These are phyloP conservation scores for Haliaeetus albicilla DNA, from an alignment of 2,797 vertebrate genomes.

Conservation along the genomic window DNA sequence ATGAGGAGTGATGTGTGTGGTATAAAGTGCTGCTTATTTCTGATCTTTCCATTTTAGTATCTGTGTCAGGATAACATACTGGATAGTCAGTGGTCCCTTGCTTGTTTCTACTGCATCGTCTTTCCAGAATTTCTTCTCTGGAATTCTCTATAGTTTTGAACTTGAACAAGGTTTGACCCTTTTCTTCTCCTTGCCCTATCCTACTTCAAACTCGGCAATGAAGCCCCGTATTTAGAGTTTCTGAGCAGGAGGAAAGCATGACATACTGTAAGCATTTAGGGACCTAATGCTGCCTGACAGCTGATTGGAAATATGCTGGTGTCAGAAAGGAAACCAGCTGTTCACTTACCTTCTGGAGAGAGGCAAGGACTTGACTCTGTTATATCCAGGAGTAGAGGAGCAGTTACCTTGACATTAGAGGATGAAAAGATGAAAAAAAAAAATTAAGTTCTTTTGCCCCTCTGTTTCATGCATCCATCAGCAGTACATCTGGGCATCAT, in stretches of 20 bases:
- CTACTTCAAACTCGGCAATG: not conserved
- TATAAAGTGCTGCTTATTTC: not conserved
- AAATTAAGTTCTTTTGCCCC: slow-evolving; percentile 44
- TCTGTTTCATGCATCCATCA: slow-evolving; percentile 2
- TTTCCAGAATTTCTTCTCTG: not conserved
- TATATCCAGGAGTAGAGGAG: not conserved
- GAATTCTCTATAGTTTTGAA: not conserved
- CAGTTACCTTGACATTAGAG: slow-evolving; percentile 29
- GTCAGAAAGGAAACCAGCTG: slow-evolving; percentile 35
- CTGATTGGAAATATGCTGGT: slow-evolving; percentile 12
- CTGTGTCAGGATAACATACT: not conserved
- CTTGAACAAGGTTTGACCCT: not conserved
- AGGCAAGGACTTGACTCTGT: not conserved
- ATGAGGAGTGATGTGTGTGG: not conserved
- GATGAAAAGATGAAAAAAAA: slow-evolving; percentile 28
- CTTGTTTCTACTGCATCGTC: not conserved
- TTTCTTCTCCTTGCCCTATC: not conserved
- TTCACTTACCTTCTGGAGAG: slow-evolving; percentile 6
- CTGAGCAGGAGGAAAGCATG: not conserved
- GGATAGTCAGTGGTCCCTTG: not conserved
- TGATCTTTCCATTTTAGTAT: not conserved
- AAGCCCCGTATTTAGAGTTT: not conserved
- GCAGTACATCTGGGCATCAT: not conserved
- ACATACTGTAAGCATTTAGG: not conserved
- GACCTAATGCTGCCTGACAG: slow-evolving; percentile 29